These are phyloP conservation scores for Perognathus longimembris DNA, from an alignment of 2,113 vertebrate genomes.

Conservation along the genomic window DNA sequence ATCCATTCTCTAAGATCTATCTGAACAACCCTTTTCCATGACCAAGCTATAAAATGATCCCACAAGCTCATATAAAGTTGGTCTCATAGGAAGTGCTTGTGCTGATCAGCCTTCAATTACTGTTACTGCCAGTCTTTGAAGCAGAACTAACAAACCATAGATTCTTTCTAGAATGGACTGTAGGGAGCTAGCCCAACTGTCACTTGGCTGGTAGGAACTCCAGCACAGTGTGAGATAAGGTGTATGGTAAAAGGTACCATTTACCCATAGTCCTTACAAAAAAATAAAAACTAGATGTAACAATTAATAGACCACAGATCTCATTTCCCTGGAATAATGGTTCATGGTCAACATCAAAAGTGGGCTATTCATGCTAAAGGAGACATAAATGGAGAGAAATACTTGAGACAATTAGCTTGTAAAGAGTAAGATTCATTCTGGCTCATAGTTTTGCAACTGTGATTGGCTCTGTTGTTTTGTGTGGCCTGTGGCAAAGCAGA, in stretches of 20 bases:
- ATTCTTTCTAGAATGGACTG: not conserved
- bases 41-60: not conserved
- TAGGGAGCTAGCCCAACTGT: not conserved
- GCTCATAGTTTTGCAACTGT: not conserved
- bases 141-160: not conserved
- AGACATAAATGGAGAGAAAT: not conserved
- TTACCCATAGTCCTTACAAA: not conserved
- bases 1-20: not conserved
- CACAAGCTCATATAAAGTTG: not conserved
- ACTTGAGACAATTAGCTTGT: not conserved
- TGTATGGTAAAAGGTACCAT: not conserved
- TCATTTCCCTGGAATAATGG: not conserved
- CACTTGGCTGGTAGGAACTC: not conserved
- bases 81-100: not conserved
- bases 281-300: not conserved
- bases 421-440: not conserved
- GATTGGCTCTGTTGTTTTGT: not conserved
- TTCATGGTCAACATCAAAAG: not conserved
- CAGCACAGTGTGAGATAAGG: not conserved
- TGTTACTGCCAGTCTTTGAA: not conserved
- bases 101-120: not conserved
- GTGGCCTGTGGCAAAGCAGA: not conserved
- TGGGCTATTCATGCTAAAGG: conserved; percentile 9
- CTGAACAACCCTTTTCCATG: not conserved
- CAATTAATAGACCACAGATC: not conserved